phyloP scores from a whole-genome alignment of 2,888 invertebrate species.

The Serrognathus titanus region DNA sequence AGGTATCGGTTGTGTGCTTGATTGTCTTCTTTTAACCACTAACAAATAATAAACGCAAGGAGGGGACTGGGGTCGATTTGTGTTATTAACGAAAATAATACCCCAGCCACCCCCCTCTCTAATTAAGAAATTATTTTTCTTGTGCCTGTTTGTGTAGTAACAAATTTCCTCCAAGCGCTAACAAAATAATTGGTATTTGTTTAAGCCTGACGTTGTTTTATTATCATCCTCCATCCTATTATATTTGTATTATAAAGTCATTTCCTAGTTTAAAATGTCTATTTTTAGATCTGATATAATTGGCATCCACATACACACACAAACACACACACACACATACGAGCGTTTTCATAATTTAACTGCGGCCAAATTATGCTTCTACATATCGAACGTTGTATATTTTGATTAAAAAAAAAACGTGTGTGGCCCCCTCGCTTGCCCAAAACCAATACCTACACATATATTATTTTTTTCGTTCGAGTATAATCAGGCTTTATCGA shows the following conservation, averaged over 20 bases:
- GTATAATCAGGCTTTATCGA: not conserved
- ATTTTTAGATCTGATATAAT: conserved; percentile 30
- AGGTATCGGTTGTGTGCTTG: conserved; percentile 34
- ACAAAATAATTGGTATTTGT: not conserved
- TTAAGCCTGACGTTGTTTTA: not conserved
- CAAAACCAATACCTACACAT: too few species aligned
- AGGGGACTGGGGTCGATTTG: too few species aligned
- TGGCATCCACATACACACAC: conserved; percentile 5
- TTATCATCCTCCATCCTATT: not conserved
- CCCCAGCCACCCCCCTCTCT: too few species aligned
- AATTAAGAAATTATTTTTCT: too few species aligned
- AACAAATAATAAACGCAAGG: too few species aligned
- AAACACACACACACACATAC: not conserved
- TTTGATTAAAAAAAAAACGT: too few species aligned
- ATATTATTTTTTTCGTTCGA: not conserved
- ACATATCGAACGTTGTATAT: too few species aligned
- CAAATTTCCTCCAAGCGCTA: not conserved
- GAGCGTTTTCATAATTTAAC: too few species aligned
- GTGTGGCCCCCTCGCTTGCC: too few species aligned
- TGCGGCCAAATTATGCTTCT: too few species aligned
- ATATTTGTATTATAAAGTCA: conserved; percentile 14
- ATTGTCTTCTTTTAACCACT: too few species aligned
- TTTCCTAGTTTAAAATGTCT: conserved; percentile 27
- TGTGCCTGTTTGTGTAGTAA: not conserved
- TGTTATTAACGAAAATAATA: too few species aligned